Evolutionary conservation across 2,113 vertebrate genomes (phyloP), one percentile per base, ranked within the genome.

Genomic region (Varanus komodoensis): DNA sequence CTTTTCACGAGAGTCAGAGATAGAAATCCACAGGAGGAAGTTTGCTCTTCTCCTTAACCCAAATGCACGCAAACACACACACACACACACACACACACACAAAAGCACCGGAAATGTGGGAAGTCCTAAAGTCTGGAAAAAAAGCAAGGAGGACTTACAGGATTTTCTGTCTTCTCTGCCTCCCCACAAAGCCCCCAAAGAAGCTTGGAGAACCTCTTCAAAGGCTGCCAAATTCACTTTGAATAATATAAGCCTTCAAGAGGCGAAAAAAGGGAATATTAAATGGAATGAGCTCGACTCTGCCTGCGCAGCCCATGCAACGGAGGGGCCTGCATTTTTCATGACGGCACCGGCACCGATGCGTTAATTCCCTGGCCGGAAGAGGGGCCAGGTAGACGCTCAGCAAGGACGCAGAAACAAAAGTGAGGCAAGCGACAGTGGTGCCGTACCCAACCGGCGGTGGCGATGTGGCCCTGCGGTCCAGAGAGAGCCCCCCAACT

Each of bases 221-320:
- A 88, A 88, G 87, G 77, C 87, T 88, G 87, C 87, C 87, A 88
- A 88, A 80, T 88, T 81, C 87, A 88, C 87, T 80, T 88, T 88
- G 87, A 88, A 88, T 88, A 81, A 88, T 80, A 88, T 88, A 88
- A 88, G 80, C 80, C 87, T 87, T 57, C 8, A 25, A 88, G 77
- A 88, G 87, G 77, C 44, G 77, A 68, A 67, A 69, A 69, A 81
- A 69, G 77, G 64, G 87, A 88, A 88, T 88, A 88, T 88, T 80
- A 88, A 88, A 88, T 77, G 29, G 81, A 88, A 88, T 54, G 77
- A 50, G 64, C 87, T 88, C 61, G n/a, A 68, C 61, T 52, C 64
- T 19, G 27, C 27, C 75, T 69, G 77, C 50, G 64, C 61, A 12
- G 57, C 38, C 29, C 4, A 44, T 52, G 87, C 77, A 80, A 87